These are phyloP conservation scores for Scaeva pyrastri DNA, from an alignment of 2,888 invertebrate genomes.

Conservation along the genomic window DNA sequence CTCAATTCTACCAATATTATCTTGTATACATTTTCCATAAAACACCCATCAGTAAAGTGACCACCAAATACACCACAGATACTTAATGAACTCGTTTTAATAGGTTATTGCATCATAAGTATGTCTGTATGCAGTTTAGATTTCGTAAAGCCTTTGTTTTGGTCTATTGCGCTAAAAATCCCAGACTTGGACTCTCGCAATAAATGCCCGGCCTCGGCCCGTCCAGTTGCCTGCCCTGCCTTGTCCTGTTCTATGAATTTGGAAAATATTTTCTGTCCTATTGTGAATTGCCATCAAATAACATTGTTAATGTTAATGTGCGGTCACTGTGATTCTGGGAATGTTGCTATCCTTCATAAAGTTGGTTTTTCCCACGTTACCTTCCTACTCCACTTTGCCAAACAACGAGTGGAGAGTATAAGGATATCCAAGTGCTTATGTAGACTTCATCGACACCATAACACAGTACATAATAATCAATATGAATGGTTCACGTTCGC, in stretches of 20 bases:
- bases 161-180: neutral
- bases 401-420: neutral
- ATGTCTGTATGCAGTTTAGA: neutral
- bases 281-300: constrained; percentile 61
- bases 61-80: neutral
- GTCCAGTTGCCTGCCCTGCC: neutral
- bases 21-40: neutral
- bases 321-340: constrained; percentile 43
- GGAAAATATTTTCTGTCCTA: constrained; percentile 9
- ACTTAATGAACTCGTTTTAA: neutral
- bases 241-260: constrained; percentile 10
- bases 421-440: constrained; percentile 29
- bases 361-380: constrained; percentile 15
- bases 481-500: constrained; percentile 45
- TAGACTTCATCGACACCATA: constrained; percentile 52
- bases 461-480: constrained; percentile 17
- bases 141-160: neutral
- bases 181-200: neutral
- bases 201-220: constrained; percentile 2
- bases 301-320: constrained; percentile 50
- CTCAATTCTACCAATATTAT: neutral
- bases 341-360: constrained; percentile 23
- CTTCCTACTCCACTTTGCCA: no score
- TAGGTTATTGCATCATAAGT: no score
- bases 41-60: no score